Evolutionary conservation across 2,888 invertebrate genomes (phyloP), one percentile per base, ranked within the genome.

Genomic region (Bugulina stolonifera): DNA sequence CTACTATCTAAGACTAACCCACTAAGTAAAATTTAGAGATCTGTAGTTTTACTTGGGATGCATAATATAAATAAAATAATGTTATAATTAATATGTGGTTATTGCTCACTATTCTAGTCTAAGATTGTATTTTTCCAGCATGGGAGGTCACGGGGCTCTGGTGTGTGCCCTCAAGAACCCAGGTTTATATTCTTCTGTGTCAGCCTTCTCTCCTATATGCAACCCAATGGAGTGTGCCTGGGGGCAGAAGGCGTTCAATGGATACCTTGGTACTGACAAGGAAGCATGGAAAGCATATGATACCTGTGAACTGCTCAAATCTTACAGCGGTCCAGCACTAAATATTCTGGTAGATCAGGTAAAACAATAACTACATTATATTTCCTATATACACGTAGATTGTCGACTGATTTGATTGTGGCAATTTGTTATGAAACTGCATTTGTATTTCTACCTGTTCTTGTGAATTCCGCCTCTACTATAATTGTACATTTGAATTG

Each of bases 71-170:
- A n/a, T n/a, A n/a, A n/a, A n/a, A n/a, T n/a, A n/a, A n/a, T n/a
- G n/a, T n/a, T n/a, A n/a, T n/a, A n/a, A n/a, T n/a, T n/a, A n/a
- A n/a, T n/a, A n/a, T n/a, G n/a, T n/a, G n/a, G n/a, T n/a, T n/a
- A n/a, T n/a, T n/a, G n/a, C n/a, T 57, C 57, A 23, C 5, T 57
- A 5, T n/a, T 14, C 25, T 57, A 25, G 14, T n/a, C 23, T 5
- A 57, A 23, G 14, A 25, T 25, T 5, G 18, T 69, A 69, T 35
- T 76, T 76, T 86, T 88, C 69, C 82, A 95, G 96, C 81, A 99
- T 99, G 98, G 98, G 98, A 74, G 98, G 98, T 32, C 97, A 98
- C 86, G 98, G 99, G 35, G 96, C 97, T 23, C 83, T 98, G 69
- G 89, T 94, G 72, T 91, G 92, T 80, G 91, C 92, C 2, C 85